Evolutionary conservation across 2,797 vertebrate species (phyloP).

Genomic region (Characodon lateralis): DNA sequence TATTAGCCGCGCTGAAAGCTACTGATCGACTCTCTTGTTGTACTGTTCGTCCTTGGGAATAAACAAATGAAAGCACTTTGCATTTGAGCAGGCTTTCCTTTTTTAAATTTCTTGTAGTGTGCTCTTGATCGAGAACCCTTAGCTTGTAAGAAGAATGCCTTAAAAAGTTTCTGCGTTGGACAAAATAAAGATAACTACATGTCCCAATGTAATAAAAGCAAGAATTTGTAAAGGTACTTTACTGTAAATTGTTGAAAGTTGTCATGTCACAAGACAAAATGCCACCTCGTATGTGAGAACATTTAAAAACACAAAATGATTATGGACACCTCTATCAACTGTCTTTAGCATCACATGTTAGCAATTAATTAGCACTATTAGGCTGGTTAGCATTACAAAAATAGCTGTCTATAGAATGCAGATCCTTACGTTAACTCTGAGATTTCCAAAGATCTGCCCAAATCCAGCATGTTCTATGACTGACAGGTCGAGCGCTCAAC

Average conservation of each 20-base stretch:
- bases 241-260: no score
- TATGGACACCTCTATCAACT: no score
- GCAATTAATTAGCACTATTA: no score
- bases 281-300: no score
- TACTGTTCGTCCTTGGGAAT: conserved; percentile 77
- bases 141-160: neutral
- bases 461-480: neutral
- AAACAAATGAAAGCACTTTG: conserved; percentile 37
- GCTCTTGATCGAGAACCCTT: neutral
- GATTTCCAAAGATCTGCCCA: no score
- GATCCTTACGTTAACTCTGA: no score
- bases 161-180: neutral
- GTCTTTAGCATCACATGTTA: no score
- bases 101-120: conserved; percentile 7
- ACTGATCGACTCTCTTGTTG: conserved; percentile 58
- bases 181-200: conserved; percentile 5
- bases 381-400: neutral
- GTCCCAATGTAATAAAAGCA: neutral
- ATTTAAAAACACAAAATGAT: no score
- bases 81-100: conserved; percentile 24
- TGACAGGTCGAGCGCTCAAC: neutral
- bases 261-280: no score
- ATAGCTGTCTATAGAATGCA: no score
- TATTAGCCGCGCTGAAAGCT: conserved; percentile 77
- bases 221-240: neutral